Conservation (phyloP, 2,113 vertebrate genomes). For the Pterocles gutturalis region DNA sequence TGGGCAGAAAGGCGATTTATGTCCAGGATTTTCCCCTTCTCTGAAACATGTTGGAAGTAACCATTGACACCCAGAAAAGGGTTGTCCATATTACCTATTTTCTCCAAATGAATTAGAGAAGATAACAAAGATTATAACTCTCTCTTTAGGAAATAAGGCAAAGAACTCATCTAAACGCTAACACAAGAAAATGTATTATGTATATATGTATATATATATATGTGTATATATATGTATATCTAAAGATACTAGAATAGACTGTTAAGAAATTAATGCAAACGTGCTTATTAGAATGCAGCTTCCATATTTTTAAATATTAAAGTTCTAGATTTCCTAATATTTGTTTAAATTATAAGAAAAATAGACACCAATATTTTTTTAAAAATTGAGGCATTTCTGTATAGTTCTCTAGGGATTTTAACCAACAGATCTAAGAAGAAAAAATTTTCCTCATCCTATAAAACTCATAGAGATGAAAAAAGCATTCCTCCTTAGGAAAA, state of each 20-base stretch:
- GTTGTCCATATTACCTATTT: not conserved
- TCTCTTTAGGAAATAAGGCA: not conserved
- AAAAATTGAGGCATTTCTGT: not conserved
- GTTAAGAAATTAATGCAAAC: not conserved
- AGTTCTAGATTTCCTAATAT: not conserved
- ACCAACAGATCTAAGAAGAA: not conserved
- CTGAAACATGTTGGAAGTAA: not conserved
- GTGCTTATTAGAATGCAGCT: not conserved
- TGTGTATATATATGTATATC: not conserved
- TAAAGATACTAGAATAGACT: not conserved
- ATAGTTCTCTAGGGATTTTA: not conserved
- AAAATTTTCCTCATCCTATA: not conserved
- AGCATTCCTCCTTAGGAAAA: not conserved
- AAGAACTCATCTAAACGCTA: not conserved
- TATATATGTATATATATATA: not conserved
- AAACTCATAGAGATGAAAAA: not conserved
- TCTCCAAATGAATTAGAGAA: not conserved
- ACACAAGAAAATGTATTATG: not conserved
- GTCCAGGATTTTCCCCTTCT: not conserved
- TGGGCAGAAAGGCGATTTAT: not conserved
- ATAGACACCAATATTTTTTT: rapidly evolving
- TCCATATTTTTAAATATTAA: not conserved
- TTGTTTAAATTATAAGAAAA: not conserved
- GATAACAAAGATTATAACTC: not conserved
- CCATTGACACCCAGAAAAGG: not conserved